These are phyloP conservation scores for Acronicta leporina DNA, from an alignment of 2,888 invertebrate genomes.

Conservation along the genomic window DNA sequence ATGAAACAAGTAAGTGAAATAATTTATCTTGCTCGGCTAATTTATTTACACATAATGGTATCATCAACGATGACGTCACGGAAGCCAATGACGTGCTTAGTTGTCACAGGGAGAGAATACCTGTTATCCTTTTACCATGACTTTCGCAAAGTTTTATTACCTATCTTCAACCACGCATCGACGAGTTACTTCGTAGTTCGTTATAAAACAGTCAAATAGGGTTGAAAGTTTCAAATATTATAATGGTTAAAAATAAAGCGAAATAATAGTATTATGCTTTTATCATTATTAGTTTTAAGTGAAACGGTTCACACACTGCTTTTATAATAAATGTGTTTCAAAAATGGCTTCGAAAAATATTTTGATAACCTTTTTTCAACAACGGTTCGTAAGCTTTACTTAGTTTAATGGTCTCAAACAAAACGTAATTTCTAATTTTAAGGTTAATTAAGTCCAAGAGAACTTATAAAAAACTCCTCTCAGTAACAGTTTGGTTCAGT, in stretches of 20 bases:
- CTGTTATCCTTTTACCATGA: no score
- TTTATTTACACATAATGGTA: no score
- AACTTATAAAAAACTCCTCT: no score
- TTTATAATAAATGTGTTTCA: conserved; percentile 6
- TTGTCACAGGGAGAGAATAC: no score
- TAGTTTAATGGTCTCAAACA: no score
- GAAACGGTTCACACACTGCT: conserved; percentile 10
- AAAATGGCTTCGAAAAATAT: conserved; percentile 12
- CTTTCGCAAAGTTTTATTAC: conserved; percentile 7
- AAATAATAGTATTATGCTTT: conserved; percentile 17
- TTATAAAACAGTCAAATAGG: conserved; percentile 20
- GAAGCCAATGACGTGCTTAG: no score
- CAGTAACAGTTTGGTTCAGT: no score
- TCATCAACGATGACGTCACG: no score
- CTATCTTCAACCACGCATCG: conserved; percentile 5
- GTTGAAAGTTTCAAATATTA: conserved; percentile 14
- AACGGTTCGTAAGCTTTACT: no score
- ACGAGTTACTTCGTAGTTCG: conserved; percentile 3
- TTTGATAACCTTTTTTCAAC: neutral
- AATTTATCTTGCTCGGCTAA: no score
- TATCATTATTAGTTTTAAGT: conserved; percentile 32
- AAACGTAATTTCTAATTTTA: neutral
- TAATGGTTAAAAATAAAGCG: conserved; percentile 21
- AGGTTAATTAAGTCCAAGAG: no score
- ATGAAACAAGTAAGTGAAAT: no score